Evolutionary conservation across 2,113 vertebrate species (phyloP).

Genomic region (Neoarius graeffei): DNA sequence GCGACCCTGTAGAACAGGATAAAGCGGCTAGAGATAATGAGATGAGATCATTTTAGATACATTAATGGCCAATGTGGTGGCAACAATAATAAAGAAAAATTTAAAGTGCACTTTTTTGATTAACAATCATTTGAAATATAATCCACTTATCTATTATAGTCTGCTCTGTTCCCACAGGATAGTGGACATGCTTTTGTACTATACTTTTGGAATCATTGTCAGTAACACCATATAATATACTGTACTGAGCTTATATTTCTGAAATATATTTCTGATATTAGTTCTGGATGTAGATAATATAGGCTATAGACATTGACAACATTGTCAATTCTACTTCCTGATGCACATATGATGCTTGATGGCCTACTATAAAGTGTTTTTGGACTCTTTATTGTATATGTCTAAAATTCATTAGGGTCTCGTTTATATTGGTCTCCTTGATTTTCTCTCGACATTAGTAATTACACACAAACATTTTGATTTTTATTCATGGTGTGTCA

Average conservation of each 20-base stretch:
- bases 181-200: not conserved
- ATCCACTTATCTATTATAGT: not conserved
- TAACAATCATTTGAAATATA: not conserved
- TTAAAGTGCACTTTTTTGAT: not conserved
- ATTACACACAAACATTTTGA: not conserved
- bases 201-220: not conserved
- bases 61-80: not conserved
- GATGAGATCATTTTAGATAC: not conserved
- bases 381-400: not conserved
- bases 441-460: not conserved
- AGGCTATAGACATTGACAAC: not conserved
- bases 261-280: too few relatives aligned
- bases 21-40: too few relatives aligned
- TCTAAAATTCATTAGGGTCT: not conserved
- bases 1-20: too few relatives aligned
- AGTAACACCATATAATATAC: not conserved
- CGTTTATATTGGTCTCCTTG: not conserved
- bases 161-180: slow-evolving; percentile 8
- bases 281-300: not conserved
- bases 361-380: not conserved
- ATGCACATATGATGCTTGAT: not conserved
- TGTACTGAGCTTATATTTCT: too few relatives aligned
- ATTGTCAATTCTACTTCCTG: not conserved
- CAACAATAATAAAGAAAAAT: slow-evolving; percentile 8
- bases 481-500: not conserved